Evolutionary conservation across 1,140 invertebrate genomes (phyloP).

Genomic region (Ostrea denselamellosa): DNA sequence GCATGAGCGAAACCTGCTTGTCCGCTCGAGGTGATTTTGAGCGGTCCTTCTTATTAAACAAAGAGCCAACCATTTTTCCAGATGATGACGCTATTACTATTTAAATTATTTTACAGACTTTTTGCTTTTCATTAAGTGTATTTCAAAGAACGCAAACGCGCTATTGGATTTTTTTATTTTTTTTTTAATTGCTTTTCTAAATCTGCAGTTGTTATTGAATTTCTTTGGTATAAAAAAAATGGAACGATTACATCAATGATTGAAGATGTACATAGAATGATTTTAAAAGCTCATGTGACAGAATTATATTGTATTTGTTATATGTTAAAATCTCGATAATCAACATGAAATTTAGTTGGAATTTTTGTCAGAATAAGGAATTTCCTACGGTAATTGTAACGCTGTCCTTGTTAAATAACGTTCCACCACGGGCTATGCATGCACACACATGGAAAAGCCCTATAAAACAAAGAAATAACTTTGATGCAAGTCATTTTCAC

Average conservation of each 20-base stretch:
- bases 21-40: conserved; percentile 30
- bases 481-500: background rate
- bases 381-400: too few species aligned
- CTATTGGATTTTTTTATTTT: background rate
- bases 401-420: too few species aligned
- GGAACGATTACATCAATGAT: too few species aligned
- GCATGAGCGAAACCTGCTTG: conserved; percentile 48
- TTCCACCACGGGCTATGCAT: too few species aligned
- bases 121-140: background rate
- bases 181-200: background rate
- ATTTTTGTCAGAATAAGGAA: too few species aligned
- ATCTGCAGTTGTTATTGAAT: too few species aligned
- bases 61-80: background rate
- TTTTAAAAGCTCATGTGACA: too few species aligned
- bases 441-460: background rate
- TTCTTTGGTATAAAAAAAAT: too few species aligned
- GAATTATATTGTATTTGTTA: too few species aligned
- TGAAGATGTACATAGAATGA: too few species aligned
- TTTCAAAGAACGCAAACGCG: background rate
- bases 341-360: too few species aligned
- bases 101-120: background rate
- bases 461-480: background rate
- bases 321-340: too few species aligned
- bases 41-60: background rate
- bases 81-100: conserved; percentile 56